Conservation (phyloP, 2,888 invertebrate genomes). For the Pyrgus malvae region DNA sequence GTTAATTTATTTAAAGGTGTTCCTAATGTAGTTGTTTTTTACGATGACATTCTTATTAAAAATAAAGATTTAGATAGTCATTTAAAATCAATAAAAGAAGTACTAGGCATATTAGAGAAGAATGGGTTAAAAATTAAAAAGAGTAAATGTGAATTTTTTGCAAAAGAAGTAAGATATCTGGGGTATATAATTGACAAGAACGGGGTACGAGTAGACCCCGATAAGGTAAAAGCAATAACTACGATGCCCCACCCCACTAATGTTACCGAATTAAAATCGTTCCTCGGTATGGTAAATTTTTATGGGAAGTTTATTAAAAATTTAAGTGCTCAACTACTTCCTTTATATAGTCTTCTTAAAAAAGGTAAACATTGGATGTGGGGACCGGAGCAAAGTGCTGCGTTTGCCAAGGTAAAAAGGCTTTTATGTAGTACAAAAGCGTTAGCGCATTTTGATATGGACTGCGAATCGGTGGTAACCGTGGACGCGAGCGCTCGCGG, state of each 20-base stretch:
- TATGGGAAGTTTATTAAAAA: constrained; percentile 9
- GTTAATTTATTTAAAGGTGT: not conserved
- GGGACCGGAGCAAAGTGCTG: not conserved
- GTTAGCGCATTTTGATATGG: not conserved
- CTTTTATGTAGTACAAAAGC: not conserved
- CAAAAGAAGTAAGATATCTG: not conserved
- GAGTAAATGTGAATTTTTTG: not conserved
- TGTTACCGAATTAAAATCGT: constrained; percentile 6
- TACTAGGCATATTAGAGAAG: not conserved
- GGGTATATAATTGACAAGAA: not conserved
- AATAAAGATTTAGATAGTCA: not conserved
- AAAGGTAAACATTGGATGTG: not conserved
- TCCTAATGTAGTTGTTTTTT: not conserved
- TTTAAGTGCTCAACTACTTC: not conserved
- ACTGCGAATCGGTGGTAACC: no score
- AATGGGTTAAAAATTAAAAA: not conserved
- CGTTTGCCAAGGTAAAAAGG: not conserved
- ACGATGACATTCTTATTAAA: not conserved
- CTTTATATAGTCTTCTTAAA: not conserved
- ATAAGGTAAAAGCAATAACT: not conserved
- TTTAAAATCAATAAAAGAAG: not conserved
- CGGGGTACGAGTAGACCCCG: not conserved
- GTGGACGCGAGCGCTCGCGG: constrained; percentile 1
- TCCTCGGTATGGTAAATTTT: constrained; percentile 1
- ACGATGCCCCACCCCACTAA: not conserved